Percentiles rank a stretch among this genome's conserved stretches.
Conservation (phyloP, 2,888 invertebrate genomes). For the Metellina segmentata region DNA sequence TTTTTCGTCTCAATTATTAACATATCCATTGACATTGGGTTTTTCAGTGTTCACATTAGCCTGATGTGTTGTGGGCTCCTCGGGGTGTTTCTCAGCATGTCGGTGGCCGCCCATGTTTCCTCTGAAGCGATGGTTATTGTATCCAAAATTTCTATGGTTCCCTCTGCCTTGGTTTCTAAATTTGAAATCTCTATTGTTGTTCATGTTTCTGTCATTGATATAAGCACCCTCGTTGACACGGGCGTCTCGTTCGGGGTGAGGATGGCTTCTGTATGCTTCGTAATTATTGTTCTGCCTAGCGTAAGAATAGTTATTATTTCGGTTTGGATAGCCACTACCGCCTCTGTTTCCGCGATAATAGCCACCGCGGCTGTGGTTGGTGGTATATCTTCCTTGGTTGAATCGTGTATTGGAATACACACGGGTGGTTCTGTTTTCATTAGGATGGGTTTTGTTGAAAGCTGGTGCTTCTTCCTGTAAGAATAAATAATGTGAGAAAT, state of each 20-base stretch:
- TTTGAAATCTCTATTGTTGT: constrained; percentile 39
- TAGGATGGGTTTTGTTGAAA: constrained; percentile 26
- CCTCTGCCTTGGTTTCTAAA: constrained; percentile 45
- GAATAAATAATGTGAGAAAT: background rate
- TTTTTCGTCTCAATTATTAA: constrained; percentile 20
- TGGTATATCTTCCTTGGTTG: constrained; percentile 15
- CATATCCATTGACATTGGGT: constrained; percentile 52
- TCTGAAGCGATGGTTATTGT: constrained; percentile 19
- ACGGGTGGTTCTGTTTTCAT: constrained; percentile 43
- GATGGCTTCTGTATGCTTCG: constrained; percentile 42
- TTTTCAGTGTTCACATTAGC: constrained; percentile 38
- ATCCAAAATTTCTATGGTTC: constrained; percentile 14
- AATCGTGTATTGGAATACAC: constrained; percentile 54
- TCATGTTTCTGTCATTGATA: constrained; percentile 57
- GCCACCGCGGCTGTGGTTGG: constrained; percentile 13
- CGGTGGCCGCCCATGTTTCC: constrained; percentile 33
- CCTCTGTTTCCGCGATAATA: constrained; percentile 39
- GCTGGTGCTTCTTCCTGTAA: constrained; percentile 46
- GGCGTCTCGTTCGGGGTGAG: constrained; percentile 50
- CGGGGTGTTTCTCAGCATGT: constrained; percentile 22
- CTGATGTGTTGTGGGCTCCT: constrained; percentile 22
- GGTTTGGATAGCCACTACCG: constrained; percentile 20
- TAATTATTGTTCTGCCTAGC: constrained; percentile 21
- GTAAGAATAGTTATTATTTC: constrained; percentile 36
- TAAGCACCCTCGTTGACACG: constrained; percentile 27